These are phyloP conservation scores for Astreopora myriophthalma DNA, from an alignment of 64 coral and sea anemone genomes.

Conservation along the genomic window DNA sequence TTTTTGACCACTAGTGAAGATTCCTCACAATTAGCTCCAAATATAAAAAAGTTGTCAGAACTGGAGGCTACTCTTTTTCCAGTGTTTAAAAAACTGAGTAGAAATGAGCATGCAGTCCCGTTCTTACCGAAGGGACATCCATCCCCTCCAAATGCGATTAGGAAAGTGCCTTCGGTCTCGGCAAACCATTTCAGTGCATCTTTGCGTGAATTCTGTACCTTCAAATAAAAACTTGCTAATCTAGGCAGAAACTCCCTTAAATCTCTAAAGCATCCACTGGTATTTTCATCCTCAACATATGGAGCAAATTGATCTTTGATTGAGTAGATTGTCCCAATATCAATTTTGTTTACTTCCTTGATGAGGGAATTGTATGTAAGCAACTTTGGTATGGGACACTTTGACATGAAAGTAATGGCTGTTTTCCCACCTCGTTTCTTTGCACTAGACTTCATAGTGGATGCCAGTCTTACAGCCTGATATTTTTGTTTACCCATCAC, in stretches of 20 bases:
- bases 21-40: conserved; percentile 10
- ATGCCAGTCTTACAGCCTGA: conserved; percentile 3
- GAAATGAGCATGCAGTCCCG: conserved; percentile 17
- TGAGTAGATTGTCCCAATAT: conserved; percentile 62
- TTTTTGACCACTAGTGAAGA: not conserved
- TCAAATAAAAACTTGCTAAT: conserved; percentile 52
- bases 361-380: conserved; percentile 41
- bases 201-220: not conserved
- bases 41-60: not conserved
- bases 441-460: not conserved
- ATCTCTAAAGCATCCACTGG: conserved; percentile 68
- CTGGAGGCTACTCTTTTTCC: conserved; percentile 35
- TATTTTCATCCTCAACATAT: conserved; percentile 29
- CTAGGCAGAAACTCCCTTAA: conserved; percentile 61
- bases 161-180: conserved; percentile 47
- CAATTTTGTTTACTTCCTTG: conserved; percentile 27
- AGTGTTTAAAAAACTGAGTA: conserved; percentile 24
- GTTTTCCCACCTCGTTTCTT: not conserved
- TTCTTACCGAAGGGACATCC: conserved; percentile 19
- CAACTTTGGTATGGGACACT: conserved; percentile 39
- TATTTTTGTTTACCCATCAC: conserved; percentile 28
- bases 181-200: conserved; percentile 19
- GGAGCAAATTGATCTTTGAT: conserved; percentile 46
- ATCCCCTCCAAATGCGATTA: conserved; percentile 43
- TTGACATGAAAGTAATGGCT: not conserved